Base-by-base conservation (phyloP, 1,140 invertebrate species). In the Heliconius melpomene region DNA sequence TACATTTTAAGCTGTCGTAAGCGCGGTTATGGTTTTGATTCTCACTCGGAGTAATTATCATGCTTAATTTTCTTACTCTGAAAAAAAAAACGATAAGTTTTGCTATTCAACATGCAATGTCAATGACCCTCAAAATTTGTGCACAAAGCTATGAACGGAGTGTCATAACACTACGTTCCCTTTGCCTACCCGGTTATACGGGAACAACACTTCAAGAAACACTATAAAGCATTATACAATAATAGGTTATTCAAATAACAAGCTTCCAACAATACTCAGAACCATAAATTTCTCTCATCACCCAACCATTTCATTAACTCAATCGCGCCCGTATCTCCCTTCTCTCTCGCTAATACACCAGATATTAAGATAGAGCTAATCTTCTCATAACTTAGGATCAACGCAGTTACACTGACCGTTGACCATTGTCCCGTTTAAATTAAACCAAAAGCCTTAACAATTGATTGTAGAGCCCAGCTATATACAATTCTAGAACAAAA, bases 371-470 rank as follows among this genome's bases (percentile, higher is more conserved):
- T 94, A 94, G 82, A 86, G 91, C 90, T 94, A 94, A 94, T 94
- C 93, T 89, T 85, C 85, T 87, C 93, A 93, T 94, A 94, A 94
- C 93, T 94, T 93, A 94, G 93, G 91, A 90, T 93, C 85, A 89
- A 87, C 84, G 85, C 85, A 84, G 88, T 91, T 89, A 90, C 74
- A 86, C 80, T 83, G 85, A 84, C 88, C 87, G 88, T 89, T 93
- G 93, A 94, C 93, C 93, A 93, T 93, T 94, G 93, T 94, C 93
- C 93, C 87, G 88, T 93, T 93, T 93, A 94, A 94, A 91, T 94
- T 93, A 93, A 94, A 94, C 90, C 87, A 88, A 84, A 82, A 82
- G 85, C 80, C 80, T 84, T 81, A 80, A 83, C 85, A 87, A 89
- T 89, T 89, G 84, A 89, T 86, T 87, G 75, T 81, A 72, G 50